Conservation (phyloP, 2,888 invertebrate genomes). For the Drosophila mimica region DNA sequence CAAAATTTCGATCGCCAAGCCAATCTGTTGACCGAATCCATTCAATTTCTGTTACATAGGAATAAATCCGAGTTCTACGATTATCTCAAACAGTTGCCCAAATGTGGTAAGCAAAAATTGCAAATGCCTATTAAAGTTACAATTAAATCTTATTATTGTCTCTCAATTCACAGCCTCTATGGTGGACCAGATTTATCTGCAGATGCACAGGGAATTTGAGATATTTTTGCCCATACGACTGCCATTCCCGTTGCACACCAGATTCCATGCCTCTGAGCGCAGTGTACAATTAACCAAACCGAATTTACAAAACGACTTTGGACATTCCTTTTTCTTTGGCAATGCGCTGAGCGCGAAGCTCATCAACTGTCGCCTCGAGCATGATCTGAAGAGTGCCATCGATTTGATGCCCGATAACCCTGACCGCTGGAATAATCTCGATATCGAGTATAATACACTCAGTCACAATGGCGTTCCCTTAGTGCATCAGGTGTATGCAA, state of each 20-base stretch:
- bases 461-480: conserved; percentile 36
- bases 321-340: conserved; percentile 54
- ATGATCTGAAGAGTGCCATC: conserved; percentile 31
- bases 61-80: not conserved
- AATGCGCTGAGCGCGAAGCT: conserved; percentile 36
- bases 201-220: conserved; percentile 54
- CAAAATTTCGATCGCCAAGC: accelerated
- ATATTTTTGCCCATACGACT: conserved; percentile 52
- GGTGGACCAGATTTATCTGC: conserved; percentile 25
- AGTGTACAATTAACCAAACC: conserved; percentile 26
- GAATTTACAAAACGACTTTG: not conserved
- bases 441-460: conserved; percentile 32
- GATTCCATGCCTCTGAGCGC: conserved; percentile 22
- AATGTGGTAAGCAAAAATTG: conserved; percentile 30
- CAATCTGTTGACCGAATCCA: accelerated
- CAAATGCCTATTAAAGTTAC: not conserved
- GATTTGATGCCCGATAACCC: not conserved
- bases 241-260: conserved; percentile 30
- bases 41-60: not conserved
- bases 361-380: conserved; percentile 42
- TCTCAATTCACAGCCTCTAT: conserved; percentile 31
- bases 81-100: conserved; percentile 16
- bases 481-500: conserved; percentile 41
- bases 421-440: not conserved
- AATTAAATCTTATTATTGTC: not conserved